These are phyloP conservation scores for Menidia menidia DNA, from an alignment of 2,797 vertebrate species.

Conservation along the genomic window DNA sequence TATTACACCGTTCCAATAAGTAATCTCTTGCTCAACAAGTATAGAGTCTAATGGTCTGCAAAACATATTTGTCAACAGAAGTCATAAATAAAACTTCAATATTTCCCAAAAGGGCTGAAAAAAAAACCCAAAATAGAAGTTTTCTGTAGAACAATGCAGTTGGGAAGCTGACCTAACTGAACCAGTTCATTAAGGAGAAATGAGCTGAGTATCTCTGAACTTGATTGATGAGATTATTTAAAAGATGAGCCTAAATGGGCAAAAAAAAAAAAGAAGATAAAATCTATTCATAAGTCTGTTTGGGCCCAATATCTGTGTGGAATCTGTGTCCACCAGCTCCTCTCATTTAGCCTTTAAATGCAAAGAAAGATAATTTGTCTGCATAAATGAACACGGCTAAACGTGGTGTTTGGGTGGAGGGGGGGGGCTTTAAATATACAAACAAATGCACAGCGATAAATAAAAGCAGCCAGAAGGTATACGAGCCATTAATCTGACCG, in stretches of 20 bases:
- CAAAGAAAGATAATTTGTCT: slow-evolving; percentile 37
- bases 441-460: slow-evolving; percentile 58
- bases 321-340: slow-evolving; percentile 17
- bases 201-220: slow-evolving; percentile 60
- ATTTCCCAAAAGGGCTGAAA: neutral
- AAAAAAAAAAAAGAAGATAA: slow-evolving; percentile 9
- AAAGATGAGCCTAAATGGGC: slow-evolving; percentile 67
- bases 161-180: slow-evolving; percentile 55
- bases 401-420: slow-evolving; percentile 21
- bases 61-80: slow-evolving; percentile 7
- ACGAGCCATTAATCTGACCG: slow-evolving; percentile 70
- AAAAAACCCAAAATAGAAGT: neutral
- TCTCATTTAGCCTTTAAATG: slow-evolving; percentile 45
- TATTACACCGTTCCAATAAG: neutral
- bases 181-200: slow-evolving; percentile 69
- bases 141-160: slow-evolving; percentile 2
- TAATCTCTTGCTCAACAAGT: neutral
- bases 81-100: slow-evolving; percentile 3
- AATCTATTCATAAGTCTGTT: slow-evolving; percentile 57
- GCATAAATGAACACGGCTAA: slow-evolving; percentile 31
- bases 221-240: slow-evolving; percentile 69
- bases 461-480: slow-evolving; percentile 65
- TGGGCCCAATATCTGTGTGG: slow-evolving; percentile 24
- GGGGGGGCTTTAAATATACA: slow-evolving; percentile 42
- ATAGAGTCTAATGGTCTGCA: slow-evolving; percentile 2